Evolutionary conservation across 2,113 vertebrate genomes (phyloP).

Genomic region (Fregetta grallaria): DNA sequence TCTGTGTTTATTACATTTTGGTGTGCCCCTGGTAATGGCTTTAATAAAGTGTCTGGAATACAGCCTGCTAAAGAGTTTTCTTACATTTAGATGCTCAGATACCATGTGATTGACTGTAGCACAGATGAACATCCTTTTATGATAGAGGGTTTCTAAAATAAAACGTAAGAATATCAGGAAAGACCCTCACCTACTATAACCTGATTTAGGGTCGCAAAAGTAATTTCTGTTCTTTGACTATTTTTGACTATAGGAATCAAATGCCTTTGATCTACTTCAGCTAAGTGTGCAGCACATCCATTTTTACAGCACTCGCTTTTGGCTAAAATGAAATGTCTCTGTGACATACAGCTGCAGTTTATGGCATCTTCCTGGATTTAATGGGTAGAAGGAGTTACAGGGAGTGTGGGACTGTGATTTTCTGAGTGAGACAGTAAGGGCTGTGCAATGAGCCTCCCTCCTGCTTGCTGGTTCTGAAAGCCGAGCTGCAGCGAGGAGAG

Average conservation of each 20-base stretch:
- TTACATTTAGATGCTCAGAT: slow-evolving; percentile 24
- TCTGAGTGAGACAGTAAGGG: neutral
- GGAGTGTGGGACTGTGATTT: neutral
- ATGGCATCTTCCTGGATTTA: neutral
- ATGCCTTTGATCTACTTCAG: neutral
- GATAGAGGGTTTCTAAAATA: neutral
- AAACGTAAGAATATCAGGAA: neutral
- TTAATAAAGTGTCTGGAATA: slow-evolving; percentile 37
- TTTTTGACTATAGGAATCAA: neutral
- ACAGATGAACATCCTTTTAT: neutral
- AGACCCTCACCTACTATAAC: neutral
- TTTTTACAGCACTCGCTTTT: neutral
- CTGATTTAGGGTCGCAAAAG: neutral
- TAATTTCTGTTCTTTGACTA: neutral
- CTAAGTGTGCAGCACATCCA: neutral
- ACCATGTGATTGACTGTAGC: neutral
- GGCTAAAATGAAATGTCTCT: neutral
- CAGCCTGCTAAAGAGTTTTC: neutral
- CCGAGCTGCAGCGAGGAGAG: neutral
- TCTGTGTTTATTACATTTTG: slow-evolving; percentile 13
- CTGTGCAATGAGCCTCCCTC: neutral
- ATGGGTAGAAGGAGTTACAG: neutral
- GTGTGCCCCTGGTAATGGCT: slow-evolving; percentile 14
- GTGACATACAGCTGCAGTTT: neutral
- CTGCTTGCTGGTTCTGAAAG: neutral